Base-by-base conservation (phyloP, 1,140 invertebrate species). In the Saccostrea cuccullata region DNA sequence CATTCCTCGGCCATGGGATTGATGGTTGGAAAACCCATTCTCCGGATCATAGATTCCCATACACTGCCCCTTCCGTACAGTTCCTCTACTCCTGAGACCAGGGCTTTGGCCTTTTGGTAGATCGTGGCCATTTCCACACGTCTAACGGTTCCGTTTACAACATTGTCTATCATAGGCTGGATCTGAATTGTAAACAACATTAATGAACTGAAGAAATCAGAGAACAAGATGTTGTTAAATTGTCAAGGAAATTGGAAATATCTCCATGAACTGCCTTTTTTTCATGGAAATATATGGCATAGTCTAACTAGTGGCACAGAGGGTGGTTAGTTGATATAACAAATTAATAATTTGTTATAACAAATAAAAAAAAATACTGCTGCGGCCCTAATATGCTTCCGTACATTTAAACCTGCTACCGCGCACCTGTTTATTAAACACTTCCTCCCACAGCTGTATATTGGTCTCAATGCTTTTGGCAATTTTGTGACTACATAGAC, bases 61-160 rank as follows among this genome's bases (percentile, higher is more conserved):
- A 77, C 70, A 36, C 70, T 77, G 26, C 70, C 70, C 12, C 26
- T 77, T 12, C 30, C 70, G 13, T 77, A 77, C 70, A 77, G 70
- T 26, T 77, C 12, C 11, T 77, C 26, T 1, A 77, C 70, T 26
- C 70, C 70, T 13, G 11, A 30, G 13, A 77, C 15, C 26, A 77
- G 13, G 26, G 26, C 30, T 13, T 26, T 77, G 26, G 70, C 70
- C 70, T 77, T 77, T 26, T 77, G 70, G 26, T 77, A 77, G 3
- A 77, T 30, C 23, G 23, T 77, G 13, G 70, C 70, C 26, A 77
- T 23, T 36, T 77, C 70, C 70, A 77, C 70, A 36, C 70, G 70
- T 30, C 26, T 26, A 26, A 77, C 26, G 11, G 70, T 77, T 13
- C 70, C 70, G 70, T 77, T 77, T 36, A 77, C 70, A 12, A 77